Evolutionary conservation across 2,113 vertebrate species (phyloP), one percentile per base, ranked within the genome.

Genomic region (Papio anubis): DNA sequence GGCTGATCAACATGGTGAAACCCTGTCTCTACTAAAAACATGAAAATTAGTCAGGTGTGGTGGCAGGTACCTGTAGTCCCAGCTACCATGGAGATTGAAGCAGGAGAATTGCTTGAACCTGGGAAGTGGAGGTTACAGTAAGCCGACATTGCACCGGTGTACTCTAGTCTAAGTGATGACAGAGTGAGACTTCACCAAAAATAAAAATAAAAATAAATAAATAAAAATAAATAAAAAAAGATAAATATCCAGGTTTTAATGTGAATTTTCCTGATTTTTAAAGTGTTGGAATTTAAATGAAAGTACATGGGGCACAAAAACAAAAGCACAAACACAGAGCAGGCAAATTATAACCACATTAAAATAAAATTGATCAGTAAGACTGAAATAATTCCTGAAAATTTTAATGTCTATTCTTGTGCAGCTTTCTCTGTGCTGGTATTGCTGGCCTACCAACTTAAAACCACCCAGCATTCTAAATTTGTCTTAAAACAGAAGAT

Each of bases 71-170:
- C 61, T 6, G 61, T 64, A 30, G 27, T 64, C 61, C 1, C 61
- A 64, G 61, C 11, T 64, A 12, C 23, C 25, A 11, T 10, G 25
- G 25, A 61, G 59, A 23, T 1, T 27, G 25, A 61, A 10, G 59
- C 25, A 30, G 27, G 27, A 64, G 27, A 64, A 64, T 64, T 12
- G 11, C 61, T 61, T 64, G 61, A 64, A 64, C 27, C 11, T 2
- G 4, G 27, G 11, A 64, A 13, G 27, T 64, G 59, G 59, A 30
- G 4, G 25, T 30, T 64, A 27, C 27, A 30, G 59, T 64, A 5
- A 64, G 11, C 27, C 0, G 0, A 64, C 11, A 30, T 64, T 30
- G 11, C 27, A 30, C 61, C 1, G 2, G 11, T 64, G 61, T 0
- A 13, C 27, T 64, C 27, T 27, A 30, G 27, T 12, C 12, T 64